Base-by-base conservation (phyloP, 1,140 invertebrate species). In the Goniozus legneri region DNA sequence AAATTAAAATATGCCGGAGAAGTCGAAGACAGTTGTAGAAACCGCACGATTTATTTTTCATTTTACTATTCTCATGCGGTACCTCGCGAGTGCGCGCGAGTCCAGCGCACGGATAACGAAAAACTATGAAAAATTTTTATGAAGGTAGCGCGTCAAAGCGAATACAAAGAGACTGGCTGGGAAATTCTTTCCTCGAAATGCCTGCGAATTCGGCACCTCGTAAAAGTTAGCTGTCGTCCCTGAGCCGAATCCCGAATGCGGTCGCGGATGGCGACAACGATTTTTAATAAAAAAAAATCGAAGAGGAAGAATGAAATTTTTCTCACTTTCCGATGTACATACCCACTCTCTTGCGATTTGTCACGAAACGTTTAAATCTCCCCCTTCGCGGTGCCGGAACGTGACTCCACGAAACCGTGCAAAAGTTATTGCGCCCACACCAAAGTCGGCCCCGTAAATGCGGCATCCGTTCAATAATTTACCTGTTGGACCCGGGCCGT, bases 171-270 rank as follows among this genome's bases (percentile, higher is more conserved):
- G 21, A 46, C 33, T 30, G 37, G 37, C 31, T 39, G 12, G n/a
- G 45, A 8, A 19, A 21, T n/a, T 10, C 24, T 27, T 10, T 4
- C 21, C 21, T 20, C 8, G 12, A 14, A 6, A 39, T 22, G 36
- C 16, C 16, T 38, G 36, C 45, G 44, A 50, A 50, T 47, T 50
- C 36, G 24, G 39, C 44, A 22, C 16, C 27, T 47, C 36, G 37
- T 41, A 51, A 47, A 47, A 51, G 49, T 51, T 51, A 47, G 44
- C 36, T 35, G 44, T 51, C 44, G 44, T 8, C 24, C 32, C 33
- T 36, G 49, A 51, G 44, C 19, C 36, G 44, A 51, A 51, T 51
- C 16, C 37, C 33, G 36, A 51, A 51, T 47, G 37, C 35, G 49
- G 49, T 47, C 44, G 31, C 49, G 49, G 31, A 42, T 51, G 37